These are phyloP conservation scores for Nephrocerus scutellatus DNA, from an alignment of 2,888 invertebrate species.

Conservation along the genomic window DNA sequence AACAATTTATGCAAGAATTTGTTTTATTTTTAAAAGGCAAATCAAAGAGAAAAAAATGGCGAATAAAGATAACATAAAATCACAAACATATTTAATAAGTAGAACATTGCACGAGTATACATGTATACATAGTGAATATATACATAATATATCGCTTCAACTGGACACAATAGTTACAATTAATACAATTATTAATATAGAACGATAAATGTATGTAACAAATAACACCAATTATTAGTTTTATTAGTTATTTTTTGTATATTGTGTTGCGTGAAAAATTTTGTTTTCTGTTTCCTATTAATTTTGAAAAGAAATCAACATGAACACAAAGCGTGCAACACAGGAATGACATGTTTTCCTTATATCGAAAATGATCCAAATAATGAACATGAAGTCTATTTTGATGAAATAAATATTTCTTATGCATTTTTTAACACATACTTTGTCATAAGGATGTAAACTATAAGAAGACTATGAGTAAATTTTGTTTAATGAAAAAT, in stretches of 20 bases:
- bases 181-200: conserved; percentile 22
- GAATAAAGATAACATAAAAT: conserved; percentile 17
- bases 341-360: conserved; percentile 24
- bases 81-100: conserved; percentile 21
- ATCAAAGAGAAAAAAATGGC: no score
- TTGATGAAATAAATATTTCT: conserved; percentile 25
- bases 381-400: no score
- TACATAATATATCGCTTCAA: conserved; percentile 23
- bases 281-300: conserved; percentile 17
- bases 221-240: conserved; percentile 24
- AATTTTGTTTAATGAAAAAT: neutral
- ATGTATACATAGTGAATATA: no score
- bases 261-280: conserved; percentile 15
- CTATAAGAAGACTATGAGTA: neutral
- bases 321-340: conserved; percentile 43
- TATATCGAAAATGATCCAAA: no score
- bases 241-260: conserved; percentile 18
- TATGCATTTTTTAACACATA: conserved; percentile 13
- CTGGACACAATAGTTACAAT: conserved; percentile 24
- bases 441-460: conserved; percentile 24
- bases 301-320: conserved; percentile 24
- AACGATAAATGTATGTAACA: conserved; percentile 19
- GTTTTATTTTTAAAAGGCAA: no score
- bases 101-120: conserved; percentile 22
- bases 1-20: no score